Evolutionary conservation across 2,113 vertebrate genomes (phyloP).

Genomic region (Burhinus oedicnemus): DNA sequence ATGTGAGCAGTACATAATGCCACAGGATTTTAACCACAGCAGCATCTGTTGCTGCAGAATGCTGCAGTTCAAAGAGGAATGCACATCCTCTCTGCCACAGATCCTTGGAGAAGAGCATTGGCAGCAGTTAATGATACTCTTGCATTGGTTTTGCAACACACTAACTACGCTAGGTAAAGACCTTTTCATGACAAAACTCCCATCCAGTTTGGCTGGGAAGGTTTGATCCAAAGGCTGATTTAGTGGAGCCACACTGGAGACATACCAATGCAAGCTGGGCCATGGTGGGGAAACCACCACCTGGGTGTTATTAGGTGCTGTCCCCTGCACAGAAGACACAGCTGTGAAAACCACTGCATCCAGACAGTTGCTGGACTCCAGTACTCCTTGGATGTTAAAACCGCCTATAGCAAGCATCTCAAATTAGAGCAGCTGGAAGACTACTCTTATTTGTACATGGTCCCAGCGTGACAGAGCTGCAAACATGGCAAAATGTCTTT

Average conservation of each 20-base stretch:
- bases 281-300: not conserved
- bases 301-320: not conserved
- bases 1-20: not conserved
- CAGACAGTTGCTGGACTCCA: not conserved
- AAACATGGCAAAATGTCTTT: not conserved
- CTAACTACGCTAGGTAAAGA: not conserved
- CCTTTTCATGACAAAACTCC: not conserved
- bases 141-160: not conserved
- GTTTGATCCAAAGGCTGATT: not conserved
- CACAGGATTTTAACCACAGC: not conserved
- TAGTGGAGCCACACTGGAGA: not conserved
- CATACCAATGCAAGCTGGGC: not conserved
- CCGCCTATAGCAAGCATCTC: not conserved
- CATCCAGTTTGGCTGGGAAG: not conserved
- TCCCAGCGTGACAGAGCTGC: not conserved
- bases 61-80: not conserved
- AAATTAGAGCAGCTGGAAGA: not conserved
- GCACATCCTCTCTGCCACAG: fast-evolving
- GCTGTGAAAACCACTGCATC: not conserved
- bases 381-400: not conserved
- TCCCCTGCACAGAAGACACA: not conserved
- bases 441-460: not conserved
- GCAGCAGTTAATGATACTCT: not conserved
- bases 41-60: not conserved
- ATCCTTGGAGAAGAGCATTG: not conserved